Percentiles rank a stretch among this genome's conserved stretches.
phyloP scores from a whole-genome alignment of 2,113 vertebrate species.

The Bujurquina vittata region DNA sequence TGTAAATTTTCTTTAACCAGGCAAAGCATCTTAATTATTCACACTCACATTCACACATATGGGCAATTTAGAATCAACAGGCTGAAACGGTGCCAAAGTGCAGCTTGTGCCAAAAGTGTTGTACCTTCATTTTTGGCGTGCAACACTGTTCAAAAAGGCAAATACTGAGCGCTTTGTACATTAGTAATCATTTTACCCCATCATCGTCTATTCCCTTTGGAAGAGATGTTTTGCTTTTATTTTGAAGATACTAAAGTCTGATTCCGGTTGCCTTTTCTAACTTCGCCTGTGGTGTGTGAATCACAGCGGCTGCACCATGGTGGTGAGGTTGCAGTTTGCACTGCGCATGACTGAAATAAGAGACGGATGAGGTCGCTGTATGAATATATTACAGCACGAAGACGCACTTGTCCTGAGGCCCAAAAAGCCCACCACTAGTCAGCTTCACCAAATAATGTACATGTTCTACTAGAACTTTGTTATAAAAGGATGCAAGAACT shows the following conservation, averaged over 20 bases:
- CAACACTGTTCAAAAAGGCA: too few relatives aligned
- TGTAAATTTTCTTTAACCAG: not conserved
- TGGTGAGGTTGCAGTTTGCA: slow-evolving; percentile 60
- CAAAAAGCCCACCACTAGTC: not conserved
- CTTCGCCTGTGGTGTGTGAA: slow-evolving; percentile 14
- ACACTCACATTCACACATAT: too few relatives aligned
- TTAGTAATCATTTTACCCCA: too few relatives aligned
- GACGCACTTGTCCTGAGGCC: not conserved
- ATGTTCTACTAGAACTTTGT: not conserved
- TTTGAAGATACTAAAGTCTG: not conserved
- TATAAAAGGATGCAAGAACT: not conserved
- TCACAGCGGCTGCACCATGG: slow-evolving; percentile 28
- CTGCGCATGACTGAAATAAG: slow-evolving; percentile 75
- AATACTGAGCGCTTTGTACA: too few relatives aligned
- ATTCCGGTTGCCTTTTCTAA: not conserved
- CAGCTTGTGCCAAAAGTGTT: too few relatives aligned
- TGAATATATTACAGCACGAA: slow-evolving; percentile 6
- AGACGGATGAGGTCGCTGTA: slow-evolving; percentile 60
- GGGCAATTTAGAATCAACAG: too few relatives aligned
- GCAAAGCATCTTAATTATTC: not conserved
- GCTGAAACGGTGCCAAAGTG: too few relatives aligned
- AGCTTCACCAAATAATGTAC: not conserved
- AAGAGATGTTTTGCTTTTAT: slow-evolving; percentile 44
- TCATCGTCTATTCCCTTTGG: too few relatives aligned
- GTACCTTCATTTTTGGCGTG: not conserved